Conservation (phyloP, 92 coral and sea anemone species). For the Hydrozoanthus gracilis region DNA sequence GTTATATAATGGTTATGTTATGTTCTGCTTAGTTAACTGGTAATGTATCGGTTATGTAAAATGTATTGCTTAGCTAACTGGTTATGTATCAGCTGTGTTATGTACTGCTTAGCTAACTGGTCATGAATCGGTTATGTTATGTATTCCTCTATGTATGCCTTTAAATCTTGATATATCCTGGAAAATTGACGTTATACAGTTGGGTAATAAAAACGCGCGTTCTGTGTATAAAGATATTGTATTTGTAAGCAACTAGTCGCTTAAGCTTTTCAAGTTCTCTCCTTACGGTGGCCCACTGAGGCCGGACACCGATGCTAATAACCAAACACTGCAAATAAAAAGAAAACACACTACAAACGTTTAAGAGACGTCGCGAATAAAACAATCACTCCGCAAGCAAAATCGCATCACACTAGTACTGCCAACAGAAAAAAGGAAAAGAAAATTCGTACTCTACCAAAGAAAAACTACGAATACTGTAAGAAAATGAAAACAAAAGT, state of each 20-base stretch:
- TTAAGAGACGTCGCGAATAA: constrained; percentile 22
- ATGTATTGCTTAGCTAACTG: neutral
- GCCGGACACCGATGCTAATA: neutral
- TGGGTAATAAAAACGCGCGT: too few relatives aligned
- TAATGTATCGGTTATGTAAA: neutral
- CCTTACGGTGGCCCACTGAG: neutral
- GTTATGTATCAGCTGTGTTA: neutral
- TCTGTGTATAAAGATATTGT: too few relatives aligned
- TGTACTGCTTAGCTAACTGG: neutral
- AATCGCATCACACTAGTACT: constrained; percentile 26
- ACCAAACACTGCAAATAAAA: neutral
- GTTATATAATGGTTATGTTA: neutral
- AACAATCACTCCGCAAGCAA: constrained; percentile 23
- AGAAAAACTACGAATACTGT: constrained; percentile 13
- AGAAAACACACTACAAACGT: constrained; percentile 28
- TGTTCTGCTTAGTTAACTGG: neutral
- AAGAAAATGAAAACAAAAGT: constrained; percentile 15
- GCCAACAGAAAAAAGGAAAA: constrained; percentile 3
- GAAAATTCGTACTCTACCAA: constrained; percentile 7
- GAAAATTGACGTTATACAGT: too few relatives aligned
- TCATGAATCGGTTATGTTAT: too few relatives aligned
- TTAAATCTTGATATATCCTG: too few relatives aligned
- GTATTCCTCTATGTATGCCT: too few relatives aligned
- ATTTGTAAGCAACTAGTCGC: too few relatives aligned
- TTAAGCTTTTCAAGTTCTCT: too few relatives aligned